Evolutionary conservation across 2,797 vertebrate species (phyloP), one percentile per base, ranked within the genome.

Genomic region (Takifugu ocellatus): DNA sequence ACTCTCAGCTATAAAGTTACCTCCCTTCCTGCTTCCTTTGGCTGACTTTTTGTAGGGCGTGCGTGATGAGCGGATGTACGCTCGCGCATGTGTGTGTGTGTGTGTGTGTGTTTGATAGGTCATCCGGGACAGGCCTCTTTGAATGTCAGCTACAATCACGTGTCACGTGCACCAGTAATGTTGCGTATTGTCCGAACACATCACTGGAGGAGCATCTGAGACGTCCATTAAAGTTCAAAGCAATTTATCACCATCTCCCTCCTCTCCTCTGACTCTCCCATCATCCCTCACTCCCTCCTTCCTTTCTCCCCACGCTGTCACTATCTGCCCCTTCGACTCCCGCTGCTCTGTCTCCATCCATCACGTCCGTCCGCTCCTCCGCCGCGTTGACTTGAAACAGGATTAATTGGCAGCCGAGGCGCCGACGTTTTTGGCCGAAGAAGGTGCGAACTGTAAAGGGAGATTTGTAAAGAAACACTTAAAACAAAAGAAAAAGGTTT

Each of bases 191-290:
- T 89, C 88, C 77, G 72, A 86, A 85, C 84, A 79, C 80, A 88
- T 89, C 85, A 85, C 84, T 26, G 72, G 79, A 84, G 77, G 66
- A 80, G 69, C 83, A 73, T 82, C 76, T 84, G 87, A 88, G 82
- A 67, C 79, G 76, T 87, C 87, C 88, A 88, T 89, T 89, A 87
- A 88, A 89, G 87, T 88, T 87, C 83, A 87, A 82, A 88, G 86
- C 82, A 82, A 87, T 88, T 86, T 75, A 88, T 87, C 81, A 85
- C 81, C 47, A 50, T 31, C 49, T 10, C 65, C 76, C 67, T 63
- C 64, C 61, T 65, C 63, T 62, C 51, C 72, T 61, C 68, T 25
- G 46, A 46, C 21, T 78, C 77, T 75, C 81, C 69, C 75, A 51
- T 75, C 70, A 79, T 66, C 70, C 62, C 62, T 65, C 75, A 43